Conservation (phyloP, 2,888 invertebrate genomes). For the Drosophila suboccidentalis region DNA sequence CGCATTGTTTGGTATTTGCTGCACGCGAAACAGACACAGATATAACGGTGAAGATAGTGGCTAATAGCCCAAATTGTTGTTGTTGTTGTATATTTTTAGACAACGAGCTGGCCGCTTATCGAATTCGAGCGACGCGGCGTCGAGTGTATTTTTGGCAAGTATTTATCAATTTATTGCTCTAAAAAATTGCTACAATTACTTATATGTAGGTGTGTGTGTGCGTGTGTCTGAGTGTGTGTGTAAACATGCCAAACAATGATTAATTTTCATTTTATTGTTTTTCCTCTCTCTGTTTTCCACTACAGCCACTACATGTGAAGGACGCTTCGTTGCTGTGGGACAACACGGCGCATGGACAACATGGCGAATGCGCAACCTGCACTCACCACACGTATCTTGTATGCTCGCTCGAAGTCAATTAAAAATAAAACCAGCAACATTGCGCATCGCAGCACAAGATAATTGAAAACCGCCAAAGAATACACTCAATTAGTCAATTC, state of each 20-base stretch:
- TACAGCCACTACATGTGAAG: slow-evolving; percentile 27
- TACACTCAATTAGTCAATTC: slow-evolving; percentile 22
- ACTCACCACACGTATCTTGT: slow-evolving; percentile 36
- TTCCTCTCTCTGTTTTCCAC: slow-evolving; percentile 27
- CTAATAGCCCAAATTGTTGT: slow-evolving; percentile 39
- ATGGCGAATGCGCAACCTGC: slow-evolving; percentile 73
- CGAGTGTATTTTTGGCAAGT: slow-evolving; percentile 67
- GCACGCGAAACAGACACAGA: slow-evolving; percentile 33
- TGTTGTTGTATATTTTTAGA: slow-evolving; percentile 43
- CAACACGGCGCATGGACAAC: slow-evolving; percentile 24
- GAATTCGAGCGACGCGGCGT: slow-evolving; percentile 31
- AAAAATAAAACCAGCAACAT: slow-evolving; percentile 34
- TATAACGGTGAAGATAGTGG: slow-evolving; percentile 47
- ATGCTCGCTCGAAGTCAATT: slow-evolving; percentile 47
- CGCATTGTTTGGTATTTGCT: slow-evolving; percentile 24
- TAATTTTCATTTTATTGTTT: slow-evolving; percentile 57
- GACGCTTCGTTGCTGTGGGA: slow-evolving; percentile 4
- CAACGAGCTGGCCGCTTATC: slow-evolving; percentile 48
- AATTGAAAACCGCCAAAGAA: slow-evolving; percentile 56
- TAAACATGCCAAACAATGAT: slow-evolving; percentile 73
- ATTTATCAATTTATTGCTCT: slow-evolving; percentile 75
- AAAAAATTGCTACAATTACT: slow-evolving; percentile 73
- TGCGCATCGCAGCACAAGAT: slow-evolving; percentile 53
- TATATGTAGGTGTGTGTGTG: slow-evolving; percentile 9
- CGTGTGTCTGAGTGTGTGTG: slow-evolving; percentile 18